Evolutionary conservation across 2,888 invertebrate genomes (phyloP).

Genomic region (Xylota segnis): DNA sequence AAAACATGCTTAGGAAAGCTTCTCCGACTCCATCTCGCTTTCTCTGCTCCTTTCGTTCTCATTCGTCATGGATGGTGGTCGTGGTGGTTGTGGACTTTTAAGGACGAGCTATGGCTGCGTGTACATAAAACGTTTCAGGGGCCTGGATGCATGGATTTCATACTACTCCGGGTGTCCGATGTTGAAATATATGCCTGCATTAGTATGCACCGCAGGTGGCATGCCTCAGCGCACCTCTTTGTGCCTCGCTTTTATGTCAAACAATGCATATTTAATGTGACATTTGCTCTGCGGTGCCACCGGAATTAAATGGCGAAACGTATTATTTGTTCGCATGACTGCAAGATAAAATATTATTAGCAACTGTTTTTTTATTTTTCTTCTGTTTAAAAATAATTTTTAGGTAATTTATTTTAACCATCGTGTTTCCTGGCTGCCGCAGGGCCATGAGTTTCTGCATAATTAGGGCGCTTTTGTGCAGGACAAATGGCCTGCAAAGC

Average conservation of each 20-base stretch:
- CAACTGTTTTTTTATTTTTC: constrained; percentile 17
- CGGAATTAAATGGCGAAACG: constrained; percentile 74
- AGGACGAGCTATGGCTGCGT: constrained; percentile 54
- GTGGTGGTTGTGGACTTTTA: background rate
- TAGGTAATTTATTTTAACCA: constrained; percentile 67
- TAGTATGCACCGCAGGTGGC: constrained; percentile 75
- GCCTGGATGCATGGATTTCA: constrained; percentile 70
- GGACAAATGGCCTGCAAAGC: constrained; percentile 34
- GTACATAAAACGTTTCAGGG: constrained; percentile 54
- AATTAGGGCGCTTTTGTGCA: constrained; percentile 19
- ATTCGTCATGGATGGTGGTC: background rate
- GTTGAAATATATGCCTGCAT: constrained; percentile 74
- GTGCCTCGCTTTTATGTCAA: constrained; percentile 71
- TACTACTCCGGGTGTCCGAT: constrained; percentile 64
- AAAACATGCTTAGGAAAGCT: constrained; percentile 47
- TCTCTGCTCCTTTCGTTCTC: background rate
- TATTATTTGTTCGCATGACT: constrained; percentile 75
- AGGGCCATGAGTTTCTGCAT: constrained; percentile 28
- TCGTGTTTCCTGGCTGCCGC: constrained; percentile 41
- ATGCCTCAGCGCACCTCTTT: constrained; percentile 71
- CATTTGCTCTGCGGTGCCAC: constrained; percentile 64
- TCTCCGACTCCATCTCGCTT: constrained; percentile 8
- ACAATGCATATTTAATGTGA: constrained; percentile 76
- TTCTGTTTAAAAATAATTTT: constrained; percentile 45
- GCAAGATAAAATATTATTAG: constrained; percentile 73